Conservation (phyloP, 2,888 invertebrate species). For the Metacarcinus magister region DNA sequence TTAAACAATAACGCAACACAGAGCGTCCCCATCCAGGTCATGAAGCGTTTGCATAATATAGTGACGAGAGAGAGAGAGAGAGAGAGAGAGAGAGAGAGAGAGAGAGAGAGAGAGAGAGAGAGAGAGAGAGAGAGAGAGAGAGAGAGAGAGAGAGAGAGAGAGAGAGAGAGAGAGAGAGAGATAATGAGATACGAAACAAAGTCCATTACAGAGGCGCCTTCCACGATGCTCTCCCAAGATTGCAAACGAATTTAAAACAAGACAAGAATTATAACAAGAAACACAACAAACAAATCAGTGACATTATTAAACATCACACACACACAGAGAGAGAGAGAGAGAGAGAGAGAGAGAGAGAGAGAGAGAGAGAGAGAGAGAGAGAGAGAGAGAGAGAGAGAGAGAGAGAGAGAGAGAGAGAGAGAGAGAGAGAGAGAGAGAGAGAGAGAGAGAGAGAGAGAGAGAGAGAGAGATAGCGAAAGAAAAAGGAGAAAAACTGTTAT, state of each 20-base stretch:
- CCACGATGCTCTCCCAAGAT: too few species aligned
- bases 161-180: not conserved
- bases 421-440: slow-evolving; percentile 57
- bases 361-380: too few species aligned
- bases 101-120: slow-evolving; percentile 51
- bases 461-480: too few species aligned
- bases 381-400: slow-evolving; percentile 51
- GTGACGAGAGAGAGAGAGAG: too few species aligned
- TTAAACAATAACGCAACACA: too few species aligned
- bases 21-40: too few species aligned
- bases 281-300: not conserved
- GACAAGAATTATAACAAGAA: not conserved
- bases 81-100: slow-evolving; percentile 22
- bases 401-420: slow-evolving; percentile 57
- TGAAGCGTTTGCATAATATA: too few species aligned
- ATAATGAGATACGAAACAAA: too few species aligned
- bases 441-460: slow-evolving; percentile 36
- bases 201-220: too few species aligned
- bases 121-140: slow-evolving; percentile 42
- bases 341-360: too few species aligned
- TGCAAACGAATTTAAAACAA: not conserved
- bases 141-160: slow-evolving; percentile 51
- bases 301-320: too few species aligned
- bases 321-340: too few species aligned
- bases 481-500: not conserved